A percentile compares a stretch with the other conserved stretches of the same genome.
Evolutionary conservation across 2,797 vertebrate genomes (phyloP).

Genomic region (Microctenopoma lineatum): DNA sequence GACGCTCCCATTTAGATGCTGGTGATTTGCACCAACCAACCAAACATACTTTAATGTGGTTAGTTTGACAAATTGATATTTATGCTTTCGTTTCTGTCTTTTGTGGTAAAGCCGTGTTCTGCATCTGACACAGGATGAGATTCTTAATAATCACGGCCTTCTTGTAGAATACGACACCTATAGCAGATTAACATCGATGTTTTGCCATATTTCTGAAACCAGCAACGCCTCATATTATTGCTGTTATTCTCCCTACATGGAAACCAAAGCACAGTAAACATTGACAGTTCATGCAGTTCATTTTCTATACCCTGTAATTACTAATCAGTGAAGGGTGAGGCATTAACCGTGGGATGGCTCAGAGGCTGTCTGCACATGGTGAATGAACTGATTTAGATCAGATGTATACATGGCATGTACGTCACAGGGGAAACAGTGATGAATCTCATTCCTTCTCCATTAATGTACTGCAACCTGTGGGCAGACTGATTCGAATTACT

Average conservation of each 20-base stretch:
- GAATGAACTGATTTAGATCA: slow-evolving; percentile 17
- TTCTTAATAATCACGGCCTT: neutral
- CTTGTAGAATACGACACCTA: neutral
- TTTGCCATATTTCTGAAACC: neutral
- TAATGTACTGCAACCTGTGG: slow-evolving; percentile 24
- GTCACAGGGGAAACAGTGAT: slow-evolving; percentile 4
- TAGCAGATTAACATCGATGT: neutral
- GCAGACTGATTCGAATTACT: slow-evolving; percentile 36
- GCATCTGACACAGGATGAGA: neutral
- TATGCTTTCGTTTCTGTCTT: neutral
- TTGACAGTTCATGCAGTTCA: neutral
- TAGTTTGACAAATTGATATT: neutral
- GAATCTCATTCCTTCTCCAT: neutral
- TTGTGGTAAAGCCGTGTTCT: neutral
- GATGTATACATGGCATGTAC: slow-evolving; percentile 18
- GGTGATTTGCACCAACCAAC: slow-evolving; percentile 14
- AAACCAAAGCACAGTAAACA: neutral
- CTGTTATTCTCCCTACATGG: neutral
- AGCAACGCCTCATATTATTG: neutral
- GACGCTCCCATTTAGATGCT: slow-evolving; percentile 18
- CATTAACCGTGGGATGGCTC: slow-evolving; percentile 19
- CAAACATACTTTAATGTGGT: neutral
- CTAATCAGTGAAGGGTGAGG: slow-evolving; percentile 44
- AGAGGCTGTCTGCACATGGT: slow-evolving; percentile 17
- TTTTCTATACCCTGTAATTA: slow-evolving; percentile 32